Evolutionary conservation across 2,797 vertebrate genomes (phyloP), one percentile per base, ranked within the genome.

Genomic region (Gallinago stenura): DNA sequence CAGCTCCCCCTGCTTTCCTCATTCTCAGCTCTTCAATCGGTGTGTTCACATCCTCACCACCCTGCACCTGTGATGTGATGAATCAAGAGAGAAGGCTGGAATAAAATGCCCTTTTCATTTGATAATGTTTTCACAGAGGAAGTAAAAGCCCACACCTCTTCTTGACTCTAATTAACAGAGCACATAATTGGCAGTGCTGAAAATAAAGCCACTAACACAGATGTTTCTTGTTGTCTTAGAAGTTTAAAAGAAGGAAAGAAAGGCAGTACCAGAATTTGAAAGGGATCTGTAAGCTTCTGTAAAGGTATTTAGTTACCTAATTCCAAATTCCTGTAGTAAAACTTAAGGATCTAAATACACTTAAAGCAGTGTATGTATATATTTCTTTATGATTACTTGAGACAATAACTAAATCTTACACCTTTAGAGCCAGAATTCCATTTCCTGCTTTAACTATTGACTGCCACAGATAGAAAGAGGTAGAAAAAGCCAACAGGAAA

Each of bases 121-220:
- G 60, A 53, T 53, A 48, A 77, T 70, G 39, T 73, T 90, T 93
- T 93, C 87, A 48, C 20, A 72, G 10, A 48, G 51, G 48, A 81
- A 90, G 62, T 60, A 82, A 86, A 86, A 89, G 66, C 85, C 79
- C 69, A 69, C 69, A 87, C 68, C 68, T 94, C 71, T 80, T 78
- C 45, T 90, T 90, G 81, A 82, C 71, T 93, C 73, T 93, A 95
- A 93, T 94, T 89, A 83, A 76, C 93, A 14, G 46, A 61, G 45
- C 82, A 58, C 8, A 0, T 90, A 93, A 91, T 66, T 92, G 76
- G 66, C 46, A 70, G 72, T 16, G 35, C 58, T 94, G 93, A 86
- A 93, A 91, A 73, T 28, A 91, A 93, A 90, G 66, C 35, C n/a
- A 43, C 43, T 56, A 60, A 2, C 66, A 66, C 77, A 91, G 83